Conservation (phyloP, 2,888 invertebrate genomes). For the Tetanocera ferruginea region DNA sequence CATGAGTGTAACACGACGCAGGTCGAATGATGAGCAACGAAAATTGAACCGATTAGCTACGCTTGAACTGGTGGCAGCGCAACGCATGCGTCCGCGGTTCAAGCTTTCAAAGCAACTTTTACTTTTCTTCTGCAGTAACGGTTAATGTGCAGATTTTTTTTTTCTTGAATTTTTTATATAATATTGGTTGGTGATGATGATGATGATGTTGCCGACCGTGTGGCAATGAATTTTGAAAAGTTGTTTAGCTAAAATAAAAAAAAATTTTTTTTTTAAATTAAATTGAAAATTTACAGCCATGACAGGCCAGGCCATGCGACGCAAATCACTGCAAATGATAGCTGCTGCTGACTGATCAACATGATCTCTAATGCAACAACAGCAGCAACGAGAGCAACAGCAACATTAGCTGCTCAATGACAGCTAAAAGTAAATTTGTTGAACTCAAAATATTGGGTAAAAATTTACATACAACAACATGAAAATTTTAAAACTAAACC, state of each 20-base stretch:
- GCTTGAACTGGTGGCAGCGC: not conserved
- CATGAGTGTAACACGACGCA: not conserved
- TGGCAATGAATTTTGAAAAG: no score
- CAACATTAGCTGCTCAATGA: not conserved
- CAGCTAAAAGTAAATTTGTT: conserved; percentile 5
- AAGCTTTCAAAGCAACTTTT: conserved; percentile 22
- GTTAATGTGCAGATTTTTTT: no score
- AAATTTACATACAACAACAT: not conserved
- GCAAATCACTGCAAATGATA: no score
- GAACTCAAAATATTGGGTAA: not conserved
- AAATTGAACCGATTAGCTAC: conserved; percentile 19
- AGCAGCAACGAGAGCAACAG: not conserved
- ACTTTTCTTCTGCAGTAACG: not conserved
- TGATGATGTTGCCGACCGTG: no score
- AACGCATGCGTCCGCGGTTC: not conserved
- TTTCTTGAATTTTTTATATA: no score
- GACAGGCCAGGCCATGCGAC: no score
- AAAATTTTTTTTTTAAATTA: no score
- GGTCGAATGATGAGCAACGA: not conserved
- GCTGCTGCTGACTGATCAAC: not conserved
- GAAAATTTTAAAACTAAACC: no score
- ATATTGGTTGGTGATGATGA: no score
- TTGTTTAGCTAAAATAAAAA: no score
- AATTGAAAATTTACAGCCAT: no score
- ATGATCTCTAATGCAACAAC: not conserved